Evolutionary conservation across 2,797 vertebrate genomes (phyloP).

Genomic region (Tauraco hartlaubi): DNA sequence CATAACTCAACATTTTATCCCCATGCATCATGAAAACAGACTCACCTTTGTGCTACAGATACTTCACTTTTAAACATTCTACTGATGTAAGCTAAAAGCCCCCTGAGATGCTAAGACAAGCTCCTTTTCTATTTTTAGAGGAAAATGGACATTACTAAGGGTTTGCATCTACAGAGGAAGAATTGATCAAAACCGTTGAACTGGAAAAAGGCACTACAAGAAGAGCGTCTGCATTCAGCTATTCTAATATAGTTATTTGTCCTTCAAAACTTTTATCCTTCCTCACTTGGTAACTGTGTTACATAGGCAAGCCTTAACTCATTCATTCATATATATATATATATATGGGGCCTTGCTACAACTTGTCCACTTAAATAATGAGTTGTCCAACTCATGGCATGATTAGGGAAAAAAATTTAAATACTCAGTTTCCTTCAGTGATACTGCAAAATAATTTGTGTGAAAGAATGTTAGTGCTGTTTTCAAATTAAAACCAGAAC

Average conservation of each 20-base stretch:
- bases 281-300: background rate
- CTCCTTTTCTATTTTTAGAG: background rate
- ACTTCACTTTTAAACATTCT: background rate
- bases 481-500: background rate
- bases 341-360: background rate
- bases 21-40: background rate
- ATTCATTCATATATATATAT: background rate
- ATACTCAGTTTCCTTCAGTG: background rate
- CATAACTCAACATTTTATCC: background rate
- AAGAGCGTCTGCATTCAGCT: background rate
- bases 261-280: background rate
- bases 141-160: background rate
- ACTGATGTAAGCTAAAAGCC: background rate
- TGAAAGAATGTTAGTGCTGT: background rate
- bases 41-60: background rate
- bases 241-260: background rate
- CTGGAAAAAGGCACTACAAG: background rate
- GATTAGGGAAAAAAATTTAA: background rate
- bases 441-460: background rate
- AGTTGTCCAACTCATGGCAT: background rate
- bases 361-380: background rate
- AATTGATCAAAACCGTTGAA: background rate
- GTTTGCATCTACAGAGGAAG: background rate
- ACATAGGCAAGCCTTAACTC: background rate
- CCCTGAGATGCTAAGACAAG: accelerated